These are phyloP conservation scores for Glaucomys volans DNA, from an alignment of 2,113 vertebrate species.

Conservation along the genomic window DNA sequence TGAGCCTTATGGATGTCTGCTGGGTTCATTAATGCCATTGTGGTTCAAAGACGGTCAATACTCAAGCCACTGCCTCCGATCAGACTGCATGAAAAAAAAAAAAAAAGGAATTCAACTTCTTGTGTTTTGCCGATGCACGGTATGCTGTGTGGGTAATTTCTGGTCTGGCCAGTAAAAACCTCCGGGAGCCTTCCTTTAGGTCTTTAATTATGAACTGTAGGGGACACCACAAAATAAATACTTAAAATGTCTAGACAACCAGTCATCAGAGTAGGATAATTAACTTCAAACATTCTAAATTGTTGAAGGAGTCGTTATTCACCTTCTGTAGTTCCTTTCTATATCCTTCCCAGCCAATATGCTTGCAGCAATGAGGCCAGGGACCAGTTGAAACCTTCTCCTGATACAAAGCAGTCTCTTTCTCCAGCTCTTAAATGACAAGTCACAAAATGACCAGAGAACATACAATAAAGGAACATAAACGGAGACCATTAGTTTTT, in stretches of 20 bases:
- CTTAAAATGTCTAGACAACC: constrained; percentile 87
- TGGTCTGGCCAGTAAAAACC: constrained; percentile 86
- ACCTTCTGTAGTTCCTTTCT: constrained; percentile 80
- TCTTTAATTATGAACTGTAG: constrained; percentile 88
- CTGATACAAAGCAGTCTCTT: constrained; percentile 69
- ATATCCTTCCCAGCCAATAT: constrained; percentile 40
- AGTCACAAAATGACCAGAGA: constrained; percentile 71
- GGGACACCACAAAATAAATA: constrained; percentile 87
- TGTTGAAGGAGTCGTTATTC: constrained; percentile 84
- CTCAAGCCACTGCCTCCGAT: constrained; percentile 63
- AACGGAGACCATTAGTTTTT: constrained; percentile 70
- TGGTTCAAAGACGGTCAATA: constrained; percentile 76
- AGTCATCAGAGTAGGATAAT: constrained; percentile 85
- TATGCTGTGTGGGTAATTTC: constrained; percentile 84
- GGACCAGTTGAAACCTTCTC: constrained; percentile 18
- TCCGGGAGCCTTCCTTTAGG: constrained; percentile 84
- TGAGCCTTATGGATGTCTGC: background rate
- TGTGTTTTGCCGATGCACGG: constrained; percentile 81
- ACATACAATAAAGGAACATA: constrained; percentile 67
- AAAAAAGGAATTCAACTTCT: constrained; percentile 74
- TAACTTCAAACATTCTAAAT: constrained; percentile 85
- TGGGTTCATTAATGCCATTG: constrained; percentile 66
- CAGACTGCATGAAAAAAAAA: constrained; percentile 49
- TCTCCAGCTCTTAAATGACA: constrained; percentile 65
- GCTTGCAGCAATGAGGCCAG: constrained; percentile 30